Base-by-base conservation (phyloP, 2,797 vertebrate species). In the Scarus forsteni region DNA sequence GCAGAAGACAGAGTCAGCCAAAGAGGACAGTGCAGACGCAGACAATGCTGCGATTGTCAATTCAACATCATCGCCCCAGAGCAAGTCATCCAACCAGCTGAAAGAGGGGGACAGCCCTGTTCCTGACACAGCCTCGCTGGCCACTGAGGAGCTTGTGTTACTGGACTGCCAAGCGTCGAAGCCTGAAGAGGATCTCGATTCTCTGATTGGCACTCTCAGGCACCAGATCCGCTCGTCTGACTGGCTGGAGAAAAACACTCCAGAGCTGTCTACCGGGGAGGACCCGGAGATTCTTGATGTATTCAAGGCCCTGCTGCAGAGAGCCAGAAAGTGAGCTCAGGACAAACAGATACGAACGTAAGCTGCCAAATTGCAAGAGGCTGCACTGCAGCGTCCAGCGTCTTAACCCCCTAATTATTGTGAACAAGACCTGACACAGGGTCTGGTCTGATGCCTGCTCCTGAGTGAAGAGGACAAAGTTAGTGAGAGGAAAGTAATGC, bases 191-290 rank as follows among this genome's bases (percentile, higher is more conserved):
- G 87, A 72, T 60, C 92, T 95, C 46, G 93, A 93, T 61, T 90
- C 95, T 49, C 94, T 97, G 62, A 97, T 98, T 67, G 95, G 95
- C 57, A 94, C 95, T 5, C 90, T 97, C 52, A 93, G 94, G 74
- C 92, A 96, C 40, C 96, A 98, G 86, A 96, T 97, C 87, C 93
- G 92, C 65, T 94, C 96, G 0, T 95, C 95, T 0, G 92, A 97
- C 91, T 98, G 95, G 96, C 87, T 96, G 46, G 93, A 94, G 90
- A 95, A 95, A 86, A 97, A 94, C 60, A 94, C 93, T 65, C 95
- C 94, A 0, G 92, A 95, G 73, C 90, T 90, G 42, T 89, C 94
- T 73, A 90, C 93, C 5, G 93, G 93, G 83, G 95, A 95, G 76
- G 94, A 95, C 51, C 95, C 94, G 7, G 91, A 92, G 70, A 89